Base-by-base conservation (phyloP, 2,888 invertebrate genomes). In the Pristionchus fissidentatus region DNA sequence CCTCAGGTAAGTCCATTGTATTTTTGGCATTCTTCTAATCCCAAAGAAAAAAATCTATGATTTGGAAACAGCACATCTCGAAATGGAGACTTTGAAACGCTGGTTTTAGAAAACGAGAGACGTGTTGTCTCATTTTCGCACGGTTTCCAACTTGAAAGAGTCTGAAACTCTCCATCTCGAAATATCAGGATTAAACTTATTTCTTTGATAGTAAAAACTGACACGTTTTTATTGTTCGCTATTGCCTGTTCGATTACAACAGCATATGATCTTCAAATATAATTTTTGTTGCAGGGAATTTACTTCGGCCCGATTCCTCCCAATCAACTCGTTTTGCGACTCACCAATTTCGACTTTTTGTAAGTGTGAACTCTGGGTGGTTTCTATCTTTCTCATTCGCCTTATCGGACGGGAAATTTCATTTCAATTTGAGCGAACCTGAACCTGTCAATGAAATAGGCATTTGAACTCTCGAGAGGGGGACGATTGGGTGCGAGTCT, bases 311-410 rank as follows among this genome's bases (percentile, higher is more conserved):
- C 89, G 70, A 84, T 86, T 81, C 87, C 87, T 60, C 89, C 89
- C 77, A 89, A 89, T 85, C 86, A 86, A 83, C 87, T 89, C 83
- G 87, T 87, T 62, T 84, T 89, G 73, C 87, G 88, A 62, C 87
- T 89, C 73, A 86, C 87, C 60, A 87, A 89, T 85, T 88, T 89
- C 84, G 89, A 88, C 84, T 89, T 89, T 83, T 86, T 87, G 89
- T 89, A 70, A 86, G 88, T 87, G n/a, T 22, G 62, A 66, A 22
- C 70, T 70, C 70, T 41, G 5, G 7, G 8, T 70, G 70, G 43
- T 70, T 70, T 70, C 38, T 66, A 38, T 70, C 75, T n/a, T 49
- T 19, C 22, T 75, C 49, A 49, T 46, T 19, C 49, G 10, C n/a
- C 55, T 43, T 29, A 46, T 60, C 46, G 62, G n/a, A n/a, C n/a